phyloP scores from a whole-genome alignment of 2,888 invertebrate species.

The Chloroclystis v-ata region DNA sequence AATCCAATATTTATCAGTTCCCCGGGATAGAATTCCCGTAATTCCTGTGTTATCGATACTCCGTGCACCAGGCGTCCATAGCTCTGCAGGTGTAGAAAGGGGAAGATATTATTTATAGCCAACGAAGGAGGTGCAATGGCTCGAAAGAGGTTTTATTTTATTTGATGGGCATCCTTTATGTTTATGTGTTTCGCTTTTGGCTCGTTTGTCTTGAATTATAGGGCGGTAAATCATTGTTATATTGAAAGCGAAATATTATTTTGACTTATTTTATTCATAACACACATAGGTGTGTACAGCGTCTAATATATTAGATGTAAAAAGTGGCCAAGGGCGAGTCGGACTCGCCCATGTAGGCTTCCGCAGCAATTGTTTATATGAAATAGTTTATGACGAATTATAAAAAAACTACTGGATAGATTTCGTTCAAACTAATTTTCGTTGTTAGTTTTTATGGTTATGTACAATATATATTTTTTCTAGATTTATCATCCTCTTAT shows the following conservation, averaged over 20 bases:
- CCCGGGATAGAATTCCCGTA: constrained; percentile 18
- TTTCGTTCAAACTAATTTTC: no score
- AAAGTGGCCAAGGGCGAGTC: no score
- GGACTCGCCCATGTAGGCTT: no score
- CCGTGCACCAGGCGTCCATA: constrained; percentile 33
- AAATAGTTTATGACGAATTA: no score
- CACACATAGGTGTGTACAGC: no score
- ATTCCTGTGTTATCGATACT: constrained; percentile 35
- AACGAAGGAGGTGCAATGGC: constrained; percentile 7
- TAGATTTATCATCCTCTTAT: no score
- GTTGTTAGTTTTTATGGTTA: no score
- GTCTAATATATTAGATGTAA: no score
- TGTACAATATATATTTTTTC: no score
- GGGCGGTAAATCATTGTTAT: background rate
- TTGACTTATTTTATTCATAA: background rate
- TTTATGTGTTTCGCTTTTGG: constrained; percentile 2
- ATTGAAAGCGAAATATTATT: background rate
- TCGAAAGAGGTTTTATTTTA: constrained; percentile 14
- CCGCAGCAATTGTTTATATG: no score
- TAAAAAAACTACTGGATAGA: no score
- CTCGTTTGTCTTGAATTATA: constrained; percentile 2
- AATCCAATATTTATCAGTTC: constrained; percentile 15
- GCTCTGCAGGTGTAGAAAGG: constrained; percentile 18
- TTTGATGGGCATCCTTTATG: constrained; percentile 3
- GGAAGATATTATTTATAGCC: constrained; percentile 10